phyloP scores from a whole-genome alignment of 1,140 invertebrate species.

The Plectus sambesii region DNA sequence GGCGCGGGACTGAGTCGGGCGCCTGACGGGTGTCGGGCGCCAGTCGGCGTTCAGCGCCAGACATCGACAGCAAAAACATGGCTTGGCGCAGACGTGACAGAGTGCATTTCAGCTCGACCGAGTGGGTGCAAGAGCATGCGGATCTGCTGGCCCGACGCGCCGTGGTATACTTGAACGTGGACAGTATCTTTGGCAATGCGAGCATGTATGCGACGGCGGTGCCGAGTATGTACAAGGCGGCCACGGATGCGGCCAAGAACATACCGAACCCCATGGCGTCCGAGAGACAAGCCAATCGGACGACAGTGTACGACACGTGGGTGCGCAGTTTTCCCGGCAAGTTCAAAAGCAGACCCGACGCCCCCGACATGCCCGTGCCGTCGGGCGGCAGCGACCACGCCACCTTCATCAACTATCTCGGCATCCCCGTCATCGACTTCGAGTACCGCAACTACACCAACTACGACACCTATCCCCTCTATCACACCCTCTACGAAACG shows the following conservation, averaged over 20 bases:
- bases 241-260: conserved; percentile 32
- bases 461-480: conserved; percentile 47
- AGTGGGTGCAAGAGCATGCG: conserved; percentile 39
- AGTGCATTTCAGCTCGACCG: too few species aligned
- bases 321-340: conserved; percentile 1
- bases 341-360: conserved; percentile 19
- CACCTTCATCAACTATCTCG: conserved; percentile 42
- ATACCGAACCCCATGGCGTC: conserved; percentile 32
- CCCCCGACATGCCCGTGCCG: conserved; percentile 27
- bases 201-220: conserved; percentile 39
- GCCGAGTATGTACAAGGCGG: conserved; percentile 30
- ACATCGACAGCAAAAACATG: too few species aligned
- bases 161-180: conserved; percentile 41
- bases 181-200: conserved; percentile 26
- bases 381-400: conserved; percentile 48
- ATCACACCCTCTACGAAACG: conserved; percentile 50
- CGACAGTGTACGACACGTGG: conserved; percentile 44
- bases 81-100: too few species aligned
- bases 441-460: conserved; percentile 20
- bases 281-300: conserved; percentile 28
- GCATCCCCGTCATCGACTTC: conserved; percentile 45
- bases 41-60: too few species aligned
- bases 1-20: too few species aligned
- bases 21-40: too few species aligned
- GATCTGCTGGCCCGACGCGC: conserved; percentile 30